Evolutionary conservation across 2,797 vertebrate genomes (phyloP).

Genomic region (Acipenser transmontanus): DNA sequence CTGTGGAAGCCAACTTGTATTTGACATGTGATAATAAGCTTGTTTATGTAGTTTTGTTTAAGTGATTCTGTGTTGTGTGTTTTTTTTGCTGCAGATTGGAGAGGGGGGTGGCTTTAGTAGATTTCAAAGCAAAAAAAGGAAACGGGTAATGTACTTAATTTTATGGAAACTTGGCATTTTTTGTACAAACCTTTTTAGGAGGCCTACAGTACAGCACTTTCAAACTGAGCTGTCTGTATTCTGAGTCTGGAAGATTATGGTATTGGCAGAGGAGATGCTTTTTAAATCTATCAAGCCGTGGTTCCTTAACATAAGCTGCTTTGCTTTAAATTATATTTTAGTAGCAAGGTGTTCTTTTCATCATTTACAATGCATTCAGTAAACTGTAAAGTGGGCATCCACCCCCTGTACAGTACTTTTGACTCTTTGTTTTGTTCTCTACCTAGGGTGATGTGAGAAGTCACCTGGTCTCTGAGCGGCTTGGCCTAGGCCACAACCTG

Average conservation of each 20-base stretch:
- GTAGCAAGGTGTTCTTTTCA: neutral
- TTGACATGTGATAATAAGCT: constrained; percentile 21
- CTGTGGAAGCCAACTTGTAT: constrained; percentile 19
- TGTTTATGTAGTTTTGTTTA: neutral
- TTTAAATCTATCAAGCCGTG: too few species aligned
- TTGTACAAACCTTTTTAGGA: too few species aligned
- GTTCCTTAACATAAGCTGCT: too few species aligned
- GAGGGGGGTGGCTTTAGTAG: too few species aligned
- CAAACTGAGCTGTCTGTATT: too few species aligned
- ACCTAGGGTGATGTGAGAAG: constrained; percentile 73
- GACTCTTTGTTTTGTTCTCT: constrained; percentile 22
- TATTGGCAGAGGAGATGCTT: too few species aligned
- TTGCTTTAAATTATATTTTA: neutral
- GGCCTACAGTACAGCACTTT: too few species aligned
- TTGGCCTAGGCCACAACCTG: constrained; percentile 79
- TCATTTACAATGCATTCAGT: neutral
- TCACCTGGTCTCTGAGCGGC: constrained; percentile 77
- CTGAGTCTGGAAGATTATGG: too few species aligned
- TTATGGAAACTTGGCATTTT: too few species aligned
- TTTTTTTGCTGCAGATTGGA: too few species aligned
- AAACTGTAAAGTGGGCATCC: neutral
- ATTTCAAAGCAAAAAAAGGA: too few species aligned
- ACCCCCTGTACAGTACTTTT: constrained; percentile 12
- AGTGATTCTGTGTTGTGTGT: constrained; percentile 4
- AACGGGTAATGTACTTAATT: too few species aligned